phyloP scores from a whole-genome alignment of 2,888 invertebrate genomes.

The Orgyia antiqua region DNA sequence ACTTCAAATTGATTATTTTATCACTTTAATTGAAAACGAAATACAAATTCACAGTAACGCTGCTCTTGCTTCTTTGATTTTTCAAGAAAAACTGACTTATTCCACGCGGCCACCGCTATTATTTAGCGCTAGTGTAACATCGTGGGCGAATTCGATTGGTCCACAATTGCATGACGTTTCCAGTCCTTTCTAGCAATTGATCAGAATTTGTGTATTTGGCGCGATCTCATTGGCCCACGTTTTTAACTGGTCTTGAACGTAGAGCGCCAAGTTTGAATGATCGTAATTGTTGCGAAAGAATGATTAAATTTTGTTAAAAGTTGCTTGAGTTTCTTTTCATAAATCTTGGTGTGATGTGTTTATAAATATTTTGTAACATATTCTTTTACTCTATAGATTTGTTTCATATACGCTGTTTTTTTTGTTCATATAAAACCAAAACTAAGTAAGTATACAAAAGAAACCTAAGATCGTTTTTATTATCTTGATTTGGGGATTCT shows the following conservation, averaged over 20 bases:
- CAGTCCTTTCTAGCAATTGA: conserved; percentile 57
- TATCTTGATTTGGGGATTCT: no score
- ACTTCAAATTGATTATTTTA: conserved; percentile 43
- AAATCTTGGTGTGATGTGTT: no score
- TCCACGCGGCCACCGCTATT: conserved; percentile 64
- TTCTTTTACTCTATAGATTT: no score
- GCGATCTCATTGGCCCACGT: conserved; percentile 83
- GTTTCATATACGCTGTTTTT: no score
- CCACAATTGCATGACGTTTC: conserved; percentile 59
- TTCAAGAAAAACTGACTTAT: conserved; percentile 66
- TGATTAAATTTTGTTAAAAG: conserved; percentile 11
- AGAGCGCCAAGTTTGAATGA: conserved; percentile 51
- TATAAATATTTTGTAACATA: no score
- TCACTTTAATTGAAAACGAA: no score
- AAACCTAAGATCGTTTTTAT: no score
- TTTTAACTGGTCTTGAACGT: conserved; percentile 48
- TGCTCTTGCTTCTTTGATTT: conserved; percentile 53
- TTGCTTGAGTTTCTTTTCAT: no score
- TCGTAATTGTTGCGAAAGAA: conserved; percentile 1
- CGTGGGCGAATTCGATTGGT: conserved; percentile 80
- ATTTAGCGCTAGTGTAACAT: conserved; percentile 76
- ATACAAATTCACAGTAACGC: conserved; percentile 38
- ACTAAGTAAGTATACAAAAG: no score
- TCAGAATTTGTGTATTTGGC: conserved; percentile 75
- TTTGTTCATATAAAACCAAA: no score